Evolutionary conservation across 2,888 invertebrate species (phyloP).

Genomic region (Hypomecis atomaria): DNA sequence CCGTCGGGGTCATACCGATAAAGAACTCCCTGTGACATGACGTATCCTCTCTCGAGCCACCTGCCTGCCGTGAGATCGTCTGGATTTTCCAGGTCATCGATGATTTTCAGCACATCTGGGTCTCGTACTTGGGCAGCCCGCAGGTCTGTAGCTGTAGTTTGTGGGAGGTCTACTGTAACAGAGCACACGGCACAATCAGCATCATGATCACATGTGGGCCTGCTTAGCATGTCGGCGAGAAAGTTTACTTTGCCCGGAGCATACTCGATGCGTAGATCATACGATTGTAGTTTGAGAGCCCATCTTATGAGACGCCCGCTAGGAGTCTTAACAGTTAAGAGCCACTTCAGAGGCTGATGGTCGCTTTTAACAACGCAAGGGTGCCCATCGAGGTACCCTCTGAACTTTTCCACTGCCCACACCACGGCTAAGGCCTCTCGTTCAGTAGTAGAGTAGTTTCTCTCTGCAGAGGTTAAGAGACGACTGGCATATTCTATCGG

Average conservation of each 20-base stretch:
- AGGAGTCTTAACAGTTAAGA: constrained; percentile 60
- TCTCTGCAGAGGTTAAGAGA: not conserved
- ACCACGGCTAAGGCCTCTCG: constrained; percentile 5
- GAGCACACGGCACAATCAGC: constrained; percentile 9
- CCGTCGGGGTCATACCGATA: constrained; percentile 37
- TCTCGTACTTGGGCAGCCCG: constrained; percentile 38
- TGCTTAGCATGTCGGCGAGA: constrained; percentile 39
- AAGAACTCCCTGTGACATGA: constrained; percentile 42
- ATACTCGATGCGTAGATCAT: constrained; percentile 59
- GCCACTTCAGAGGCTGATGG: constrained; percentile 54
- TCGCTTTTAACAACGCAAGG: constrained; percentile 31
- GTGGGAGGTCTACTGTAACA: constrained; percentile 23
- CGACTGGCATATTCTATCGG: constrained; percentile 12
- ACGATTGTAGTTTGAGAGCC: constrained; percentile 63
- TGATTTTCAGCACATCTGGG: constrained; percentile 39
- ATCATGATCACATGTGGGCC: constrained; percentile 25
- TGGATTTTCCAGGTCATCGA: constrained; percentile 37
- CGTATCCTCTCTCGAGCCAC: constrained; percentile 42
- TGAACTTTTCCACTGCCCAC: no score
- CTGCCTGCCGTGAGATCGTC: not conserved
- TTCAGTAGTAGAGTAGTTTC: constrained; percentile 3
- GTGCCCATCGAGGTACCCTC: not conserved
- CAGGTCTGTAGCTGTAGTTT: constrained; percentile 19
- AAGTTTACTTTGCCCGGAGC: constrained; percentile 54
- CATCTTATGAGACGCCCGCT: constrained; percentile 68